Evolutionary conservation across 2,888 invertebrate species (phyloP), one percentile per base, ranked within the genome.

Genomic region (Beris morrisii): DNA sequence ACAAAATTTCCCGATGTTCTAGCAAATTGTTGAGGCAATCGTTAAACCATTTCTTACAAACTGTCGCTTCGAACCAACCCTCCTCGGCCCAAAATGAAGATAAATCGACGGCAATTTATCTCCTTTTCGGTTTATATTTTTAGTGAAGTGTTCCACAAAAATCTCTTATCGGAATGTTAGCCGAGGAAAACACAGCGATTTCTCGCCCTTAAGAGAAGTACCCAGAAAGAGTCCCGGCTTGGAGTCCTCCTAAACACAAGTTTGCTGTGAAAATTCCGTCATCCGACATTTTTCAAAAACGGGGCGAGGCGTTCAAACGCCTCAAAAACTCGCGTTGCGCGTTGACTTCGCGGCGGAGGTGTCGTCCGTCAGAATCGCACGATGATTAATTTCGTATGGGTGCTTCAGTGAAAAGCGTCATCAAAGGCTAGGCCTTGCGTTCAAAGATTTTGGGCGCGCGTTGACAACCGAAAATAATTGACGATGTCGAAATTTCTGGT

Each of bases 41-140:
- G 52, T 50, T 22, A 11, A 30, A 61, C 32, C 31, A 38, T 50
- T 50, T 43, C 22, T 50, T 43, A 28, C 28, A 22, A 22, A 15
- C 44, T 56, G 43, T 32, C 13, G 31, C 31, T 22, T 6, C 13
- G 48, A 48, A 11, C 43, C 67, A 67, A 54, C 67, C 67, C 64
- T 65, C 67, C 54, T 44, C 52, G 32, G 58, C 38, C 15, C 44
- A 44, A 68, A 68, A 68, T 68, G 66, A 68, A 68, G 68, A 68
- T 68, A 66, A 68, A 68, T 68, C 66, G 57, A 54, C n/a, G 32
- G 55, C 44, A 46, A 64, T 68, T 52, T 64, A 66, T 68, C 66
- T 66, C 56, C 11, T 54, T 59, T 38, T 38, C 56, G 43, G 9
- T 15, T n/a, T 13, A 31, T 44, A 38, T 65, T 65, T 46, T 48